phyloP scores from a whole-genome alignment of 2,113 vertebrate species.

The Antechinus stuartii region DNA sequence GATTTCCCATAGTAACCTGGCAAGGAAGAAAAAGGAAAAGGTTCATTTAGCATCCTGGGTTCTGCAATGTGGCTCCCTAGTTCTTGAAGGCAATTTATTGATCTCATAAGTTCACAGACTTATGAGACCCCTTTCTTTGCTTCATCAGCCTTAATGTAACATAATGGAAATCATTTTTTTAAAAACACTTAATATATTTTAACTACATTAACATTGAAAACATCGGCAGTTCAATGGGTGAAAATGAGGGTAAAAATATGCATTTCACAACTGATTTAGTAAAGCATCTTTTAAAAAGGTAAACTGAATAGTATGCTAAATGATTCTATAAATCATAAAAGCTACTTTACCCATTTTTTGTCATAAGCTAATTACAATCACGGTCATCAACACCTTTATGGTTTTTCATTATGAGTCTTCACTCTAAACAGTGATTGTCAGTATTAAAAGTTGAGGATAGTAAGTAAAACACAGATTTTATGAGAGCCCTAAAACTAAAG shows the following conservation, averaged over 20 bases:
- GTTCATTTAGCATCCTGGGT: neutral
- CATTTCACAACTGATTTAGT: neutral
- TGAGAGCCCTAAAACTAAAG: constrained; percentile 43
- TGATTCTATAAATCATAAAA: neutral
- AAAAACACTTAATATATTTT: neutral
- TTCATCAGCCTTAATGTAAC: neutral
- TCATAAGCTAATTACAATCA: neutral
- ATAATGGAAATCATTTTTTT: neutral
- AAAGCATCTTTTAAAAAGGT: constrained; percentile 14
- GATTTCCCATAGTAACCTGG: neutral
- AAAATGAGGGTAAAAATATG: neutral
- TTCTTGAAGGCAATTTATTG: neutral
- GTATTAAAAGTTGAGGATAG: neutral
- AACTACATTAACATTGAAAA: neutral
- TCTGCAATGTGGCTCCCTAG: neutral
- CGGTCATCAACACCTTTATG: neutral
- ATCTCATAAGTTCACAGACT: neutral
- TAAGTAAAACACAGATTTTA: neutral
- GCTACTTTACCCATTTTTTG: neutral
- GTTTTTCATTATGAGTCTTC: neutral
- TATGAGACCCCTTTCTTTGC: neutral
- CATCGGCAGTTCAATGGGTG: neutral
- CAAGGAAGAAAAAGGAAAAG: neutral
- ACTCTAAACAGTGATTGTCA: neutral
- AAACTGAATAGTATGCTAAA: neutral